These are phyloP conservation scores for Brachionus calyciflorus DNA, from an alignment of 1,140 invertebrate genomes.

Conservation along the genomic window DNA sequence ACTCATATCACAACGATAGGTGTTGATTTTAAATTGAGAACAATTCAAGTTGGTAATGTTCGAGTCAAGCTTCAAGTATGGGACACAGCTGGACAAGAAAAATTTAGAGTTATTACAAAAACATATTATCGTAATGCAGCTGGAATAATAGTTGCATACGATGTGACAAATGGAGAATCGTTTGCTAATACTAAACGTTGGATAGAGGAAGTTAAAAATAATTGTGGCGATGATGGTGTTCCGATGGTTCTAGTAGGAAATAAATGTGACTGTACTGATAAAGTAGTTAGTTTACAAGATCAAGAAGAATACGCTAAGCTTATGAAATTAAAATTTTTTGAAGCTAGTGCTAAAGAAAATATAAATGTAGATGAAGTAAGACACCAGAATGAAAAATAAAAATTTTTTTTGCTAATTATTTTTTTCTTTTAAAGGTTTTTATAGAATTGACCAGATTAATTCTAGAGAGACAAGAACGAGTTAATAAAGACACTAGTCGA, in stretches of 20 bases:
- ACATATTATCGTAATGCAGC: slow-evolving; percentile 93
- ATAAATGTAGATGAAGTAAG: slow-evolving; percentile 49
- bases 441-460: slow-evolving; percentile 32
- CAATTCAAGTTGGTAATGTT: slow-evolving; percentile 86
- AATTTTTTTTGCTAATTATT: too few relatives aligned
- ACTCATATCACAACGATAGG: slow-evolving; percentile 99
- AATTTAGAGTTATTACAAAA: slow-evolving; percentile 47
- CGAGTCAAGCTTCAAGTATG: slow-evolving; percentile 97
- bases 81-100: slow-evolving; percentile 61
- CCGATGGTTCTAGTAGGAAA: slow-evolving; percentile 45
- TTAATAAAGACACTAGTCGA: slow-evolving; percentile 1
- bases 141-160: slow-evolving; percentile 98
- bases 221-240: slow-evolving; percentile 46
- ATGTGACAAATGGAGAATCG: slow-evolving; percentile 82
- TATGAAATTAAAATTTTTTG: slow-evolving; percentile 48
- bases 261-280: slow-evolving; percentile 38
- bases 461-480: slow-evolving; percentile 19
- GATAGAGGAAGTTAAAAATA: slow-evolving; percentile 46
- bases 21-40: slow-evolving; percentile 98
- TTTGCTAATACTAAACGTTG: slow-evolving; percentile 22
- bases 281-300: slow-evolving; percentile 2
- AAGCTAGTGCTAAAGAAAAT: slow-evolving; percentile 49
- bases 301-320: slow-evolving; percentile 61
- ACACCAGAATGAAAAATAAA: too few relatives aligned
- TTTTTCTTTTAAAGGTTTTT: too few relatives aligned